phyloP scores from a whole-genome alignment of 2,888 invertebrate species.

The Trichogramma dendrolimi region DNA sequence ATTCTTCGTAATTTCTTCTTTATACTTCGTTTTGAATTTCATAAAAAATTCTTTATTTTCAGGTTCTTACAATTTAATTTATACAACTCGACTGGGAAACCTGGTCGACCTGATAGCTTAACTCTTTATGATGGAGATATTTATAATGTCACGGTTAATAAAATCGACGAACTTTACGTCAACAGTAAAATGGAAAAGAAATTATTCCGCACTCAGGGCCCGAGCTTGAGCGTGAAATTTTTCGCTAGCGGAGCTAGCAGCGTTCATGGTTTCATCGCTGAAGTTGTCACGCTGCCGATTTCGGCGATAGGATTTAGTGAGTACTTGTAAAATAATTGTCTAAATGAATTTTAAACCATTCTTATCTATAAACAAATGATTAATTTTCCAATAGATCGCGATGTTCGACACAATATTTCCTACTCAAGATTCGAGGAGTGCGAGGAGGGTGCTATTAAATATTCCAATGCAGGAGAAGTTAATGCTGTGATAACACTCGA shows the following conservation, averaged over 20 bases:
- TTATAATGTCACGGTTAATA: slow-evolving; percentile 74
- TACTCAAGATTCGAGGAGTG: slow-evolving; percentile 76
- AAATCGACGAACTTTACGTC: slow-evolving; percentile 70
- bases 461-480: slow-evolving; percentile 89
- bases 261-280: slow-evolving; percentile 94
- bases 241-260: slow-evolving; percentile 93
- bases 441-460: slow-evolving; percentile 80
- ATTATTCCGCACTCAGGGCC: slow-evolving; percentile 70
- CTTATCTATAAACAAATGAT: slow-evolving; percentile 1
- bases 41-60: slow-evolving; percentile 22
- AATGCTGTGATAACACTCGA: slow-evolving; percentile 86
- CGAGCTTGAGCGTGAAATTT: slow-evolving; percentile 82
- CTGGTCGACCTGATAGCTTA: slow-evolving; percentile 79
- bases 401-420: slow-evolving; percentile 85
- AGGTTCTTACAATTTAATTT: slow-evolving; percentile 85
- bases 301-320: slow-evolving; percentile 85
- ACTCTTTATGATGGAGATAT: slow-evolving; percentile 89
- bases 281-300: slow-evolving; percentile 90
- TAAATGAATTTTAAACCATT: neutral
- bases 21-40: neutral
- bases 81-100: slow-evolving; percentile 79
- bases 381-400: slow-evolving; percentile 64
- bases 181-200: slow-evolving; percentile 69
- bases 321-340: slow-evolving; percentile 45
- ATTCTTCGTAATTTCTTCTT: slow-evolving; percentile 3